A percentile compares a stretch with the other conserved stretches of the same genome.
Conservation (phyloP, 1,140 invertebrate species). For the Neodiprion pinetum region DNA sequence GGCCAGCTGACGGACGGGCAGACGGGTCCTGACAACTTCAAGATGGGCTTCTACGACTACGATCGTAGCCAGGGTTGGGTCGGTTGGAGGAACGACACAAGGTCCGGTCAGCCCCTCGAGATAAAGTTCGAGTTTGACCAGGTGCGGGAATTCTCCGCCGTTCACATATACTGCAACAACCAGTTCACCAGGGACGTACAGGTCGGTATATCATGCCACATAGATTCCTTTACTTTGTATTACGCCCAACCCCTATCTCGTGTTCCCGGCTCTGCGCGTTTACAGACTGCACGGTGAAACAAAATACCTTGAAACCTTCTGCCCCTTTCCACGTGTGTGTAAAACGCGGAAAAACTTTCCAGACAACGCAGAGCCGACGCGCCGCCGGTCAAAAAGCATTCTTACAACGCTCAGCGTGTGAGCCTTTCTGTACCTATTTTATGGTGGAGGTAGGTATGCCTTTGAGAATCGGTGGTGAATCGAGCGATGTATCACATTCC, state of each 20-base stretch:
- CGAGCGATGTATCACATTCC: too few species aligned
- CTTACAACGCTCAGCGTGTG: too few species aligned
- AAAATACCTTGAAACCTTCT: not conserved
- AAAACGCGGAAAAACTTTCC: not conserved
- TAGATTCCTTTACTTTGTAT: not conserved
- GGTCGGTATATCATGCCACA: conserved; percentile 52
- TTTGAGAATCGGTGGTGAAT: too few species aligned
- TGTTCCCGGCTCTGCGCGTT: too few species aligned
- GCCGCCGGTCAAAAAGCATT: too few species aligned
- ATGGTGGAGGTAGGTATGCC: too few species aligned
- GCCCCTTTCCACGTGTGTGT: not conserved
- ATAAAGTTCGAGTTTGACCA: conserved; percentile 88
- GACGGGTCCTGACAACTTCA: conserved; percentile 75
- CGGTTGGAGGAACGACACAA: conserved; percentile 87
- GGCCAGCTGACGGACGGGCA: conserved; percentile 78
- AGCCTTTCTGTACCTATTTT: too few species aligned
- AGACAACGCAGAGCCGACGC: not conserved
- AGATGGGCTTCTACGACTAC: conserved; percentile 68
- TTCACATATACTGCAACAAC: conserved; percentile 83
- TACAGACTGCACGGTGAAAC: not conserved
- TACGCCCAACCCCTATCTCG: not conserved
- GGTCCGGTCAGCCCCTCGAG: conserved; percentile 70
- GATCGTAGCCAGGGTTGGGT: conserved; percentile 79
- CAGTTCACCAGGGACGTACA: conserved; percentile 80
- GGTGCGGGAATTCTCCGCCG: conserved; percentile 83